Percentiles rank a stretch among this genome's conserved stretches.
phyloP scores from a whole-genome alignment of 2,797 vertebrate species.

The Hemitrygon akajei region DNA sequence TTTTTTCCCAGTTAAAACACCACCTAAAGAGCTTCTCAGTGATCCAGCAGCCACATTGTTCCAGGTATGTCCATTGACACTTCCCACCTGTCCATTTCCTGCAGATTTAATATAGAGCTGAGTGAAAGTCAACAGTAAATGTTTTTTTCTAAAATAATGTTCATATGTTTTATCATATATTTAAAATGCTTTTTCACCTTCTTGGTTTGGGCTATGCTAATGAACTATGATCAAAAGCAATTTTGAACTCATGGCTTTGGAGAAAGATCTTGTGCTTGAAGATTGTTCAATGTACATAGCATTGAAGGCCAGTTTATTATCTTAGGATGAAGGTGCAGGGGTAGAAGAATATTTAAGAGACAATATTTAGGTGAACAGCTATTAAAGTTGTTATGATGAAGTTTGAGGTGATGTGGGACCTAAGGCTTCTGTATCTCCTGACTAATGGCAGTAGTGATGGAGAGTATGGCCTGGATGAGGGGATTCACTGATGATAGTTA shows the following conservation, averaged over 20 bases:
- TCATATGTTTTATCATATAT: neutral
- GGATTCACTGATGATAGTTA: no score
- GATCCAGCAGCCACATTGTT: conserved; percentile 57
- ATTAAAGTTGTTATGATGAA: no score
- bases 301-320: neutral
- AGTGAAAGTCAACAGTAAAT: neutral
- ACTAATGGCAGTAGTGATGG: no score
- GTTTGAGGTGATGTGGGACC: no score
- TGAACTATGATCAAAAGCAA: neutral
- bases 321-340: neutral
- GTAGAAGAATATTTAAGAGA: neutral
- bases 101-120: neutral
- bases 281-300: neutral
- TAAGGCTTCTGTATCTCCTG: no score
- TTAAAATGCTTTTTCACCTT: neutral
- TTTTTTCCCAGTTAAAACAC: conserved; percentile 60
- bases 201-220: neutral
- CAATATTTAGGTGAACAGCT: neutral
- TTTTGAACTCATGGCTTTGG: neutral
- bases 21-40: conserved; percentile 59
- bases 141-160: neutral
- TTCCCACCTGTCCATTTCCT: neutral
- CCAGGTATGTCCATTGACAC: conserved; percentile 52
- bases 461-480: no score
- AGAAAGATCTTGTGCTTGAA: neutral